Evolutionary conservation across 2,888 invertebrate species (phyloP).

Genomic region (Argyra leucocephala): DNA sequence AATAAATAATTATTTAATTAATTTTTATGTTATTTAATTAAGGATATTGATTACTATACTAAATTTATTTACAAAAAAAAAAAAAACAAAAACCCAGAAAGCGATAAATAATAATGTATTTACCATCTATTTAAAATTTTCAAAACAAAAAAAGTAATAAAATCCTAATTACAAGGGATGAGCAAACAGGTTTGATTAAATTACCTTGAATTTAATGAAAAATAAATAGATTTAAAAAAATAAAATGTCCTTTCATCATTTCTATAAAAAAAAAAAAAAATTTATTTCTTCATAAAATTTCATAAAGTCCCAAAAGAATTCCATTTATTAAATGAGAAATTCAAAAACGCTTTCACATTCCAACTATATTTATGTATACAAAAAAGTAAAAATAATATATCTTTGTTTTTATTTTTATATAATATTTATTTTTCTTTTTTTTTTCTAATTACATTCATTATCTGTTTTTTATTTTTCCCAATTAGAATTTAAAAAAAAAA

Average conservation of each 20-base stretch:
- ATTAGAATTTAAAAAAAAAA: too few species aligned
- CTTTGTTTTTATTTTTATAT: too few species aligned
- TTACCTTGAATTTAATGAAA: too few species aligned
- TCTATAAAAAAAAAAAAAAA: slow-evolving; percentile 10
- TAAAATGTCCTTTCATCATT: too few species aligned
- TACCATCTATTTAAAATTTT: too few species aligned
- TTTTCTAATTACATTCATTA: too few species aligned
- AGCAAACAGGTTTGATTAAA: not conserved
- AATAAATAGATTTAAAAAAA: too few species aligned
- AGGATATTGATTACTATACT: not conserved
- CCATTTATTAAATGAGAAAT: slow-evolving; percentile 9
- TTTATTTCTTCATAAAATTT: slow-evolving; percentile 11
- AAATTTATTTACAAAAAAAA: not conserved
- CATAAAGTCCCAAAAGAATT: slow-evolving; percentile 8
- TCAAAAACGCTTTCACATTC: slow-evolving; percentile 20
- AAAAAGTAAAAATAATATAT: too few species aligned
- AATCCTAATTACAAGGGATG: not conserved
- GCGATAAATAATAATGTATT: not conserved
- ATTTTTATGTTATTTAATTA: not conserved
- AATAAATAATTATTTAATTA: too few species aligned
- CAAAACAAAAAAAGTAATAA: not conserved
- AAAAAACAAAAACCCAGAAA: not conserved
- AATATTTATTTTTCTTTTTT: too few species aligned
- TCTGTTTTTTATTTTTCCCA: too few species aligned
- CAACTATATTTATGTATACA: not conserved